Evolutionary conservation across 2,797 vertebrate species (phyloP), one percentile per base, ranked within the genome.

Genomic region (Synaphobranchus kaupii): DNA sequence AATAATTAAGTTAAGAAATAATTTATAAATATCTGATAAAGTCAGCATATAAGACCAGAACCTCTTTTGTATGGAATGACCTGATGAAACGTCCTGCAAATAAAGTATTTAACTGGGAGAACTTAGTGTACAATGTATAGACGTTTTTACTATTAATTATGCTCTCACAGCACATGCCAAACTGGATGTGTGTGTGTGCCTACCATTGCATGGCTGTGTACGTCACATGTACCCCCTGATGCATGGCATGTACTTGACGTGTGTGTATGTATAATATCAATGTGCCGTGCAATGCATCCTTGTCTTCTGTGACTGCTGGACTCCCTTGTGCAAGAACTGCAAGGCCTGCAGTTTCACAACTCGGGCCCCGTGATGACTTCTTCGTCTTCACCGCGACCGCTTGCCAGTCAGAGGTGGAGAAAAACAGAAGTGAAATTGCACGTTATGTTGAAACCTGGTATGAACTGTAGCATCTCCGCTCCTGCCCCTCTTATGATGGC

Each of bases 391-490:
- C 94, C 94, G 84, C 94, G 95, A 94, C 92, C 90, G 89, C 92
- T 91, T 81, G 44, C 78, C 88, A 31, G 82, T 39, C 58, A 56
- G 44, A n/a, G 10, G 58, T 63, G 56, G 73, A 68, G 91, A 96
- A 95, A 95, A 92, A 94, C 93, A 95, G 95, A 96, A 96, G 95
- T 96, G 92, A 91, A 78, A 84, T 73, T 66, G 52, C 20, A 39
- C 92, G 87, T 87, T 90, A 91, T 96, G 95, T 96, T 84, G 96
- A 96, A 97, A 97, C 95, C 91, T 91, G 92, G 95, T 94, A 92
- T 87, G 12, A 91, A 92, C 92, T 91, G 60, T 92, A 93, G 91
- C 89, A 87, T 90, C 91, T 92, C 89, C 92, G 86, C 92, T 92
- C 91, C 92, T 50, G 92, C 90, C 89, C 83, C 87, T 92, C 94